Evolutionary conservation across 2,888 invertebrate species (phyloP), one percentile per base, ranked within the genome.

Genomic region (Hirtodrosophila histrioides): DNA sequence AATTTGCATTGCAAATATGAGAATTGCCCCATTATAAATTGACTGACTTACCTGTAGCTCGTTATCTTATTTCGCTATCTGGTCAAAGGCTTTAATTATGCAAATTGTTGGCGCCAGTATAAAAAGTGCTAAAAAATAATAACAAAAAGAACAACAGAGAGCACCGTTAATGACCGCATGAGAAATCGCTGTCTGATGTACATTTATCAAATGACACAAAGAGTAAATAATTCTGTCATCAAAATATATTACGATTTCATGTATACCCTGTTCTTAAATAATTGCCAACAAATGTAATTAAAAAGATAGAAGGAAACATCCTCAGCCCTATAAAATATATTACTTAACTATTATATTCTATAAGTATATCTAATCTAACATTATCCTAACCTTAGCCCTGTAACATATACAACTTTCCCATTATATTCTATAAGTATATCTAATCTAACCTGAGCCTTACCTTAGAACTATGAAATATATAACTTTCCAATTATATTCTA

Each of bases 31-130:
- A 66, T 63, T 76, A 78, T 77, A 67, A 75, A 81, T 64, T 67
- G 73, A 60, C 65, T 40, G 62, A 73, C 84, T 83, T 64, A 72
- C 72, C 72, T 72, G 72, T 56, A 33, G 61, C 62, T 55, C 44
- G 69, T 64, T 86, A 85, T 86, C 81, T 63, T 56, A 44, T 53
- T 69, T 70, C 75, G 62, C 66, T 66, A 81, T 81, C 82, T 56
- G 53, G 54, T 17, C 61, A 55, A 31, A 48, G 60, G 56, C 58
- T 85, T 87, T 72, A 82, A 86, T 82, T 83, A 83, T 83, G 77
- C 85, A 82, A 85, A 79, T 72, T 62, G 64, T 67, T 75, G 83
- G 83, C 83, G 83, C 83, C 83, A 83, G 67, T 62, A 17, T 17
- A 71, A 73, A 69, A 31, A 57, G 50, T 55, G 55, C 65, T 66